phyloP scores from a whole-genome alignment of 2,113 vertebrate species.

The Parotia lawesii region DNA sequence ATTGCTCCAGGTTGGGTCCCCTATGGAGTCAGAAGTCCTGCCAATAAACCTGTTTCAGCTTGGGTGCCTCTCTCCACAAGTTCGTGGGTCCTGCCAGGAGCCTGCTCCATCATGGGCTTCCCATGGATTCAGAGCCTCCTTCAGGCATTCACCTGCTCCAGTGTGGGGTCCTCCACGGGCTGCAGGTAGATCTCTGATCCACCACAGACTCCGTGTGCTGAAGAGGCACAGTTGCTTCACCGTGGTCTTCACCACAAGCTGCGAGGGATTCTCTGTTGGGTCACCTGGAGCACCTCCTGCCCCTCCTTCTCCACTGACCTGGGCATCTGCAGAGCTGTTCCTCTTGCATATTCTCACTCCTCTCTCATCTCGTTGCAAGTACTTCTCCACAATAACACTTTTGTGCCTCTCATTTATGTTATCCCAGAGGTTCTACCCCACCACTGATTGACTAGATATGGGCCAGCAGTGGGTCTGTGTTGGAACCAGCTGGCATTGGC shows the following conservation, averaged over 20 bases:
- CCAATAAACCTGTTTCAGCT: not conserved
- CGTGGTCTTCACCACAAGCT: not conserved
- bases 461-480: not conserved
- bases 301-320: not conserved
- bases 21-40: not conserved
- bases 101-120: not conserved
- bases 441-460: not conserved
- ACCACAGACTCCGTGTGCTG: not conserved
- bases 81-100: accelerated
- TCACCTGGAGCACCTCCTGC: not conserved
- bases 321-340: not conserved
- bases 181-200: not conserved
- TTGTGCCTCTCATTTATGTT: not conserved
- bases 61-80: no score
- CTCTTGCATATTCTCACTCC: not conserved
- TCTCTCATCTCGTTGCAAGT: not conserved
- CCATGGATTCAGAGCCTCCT: not conserved
- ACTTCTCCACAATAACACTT: not conserved
- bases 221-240: not conserved
- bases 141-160: not conserved
- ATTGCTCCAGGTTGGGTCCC: not conserved
- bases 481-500: not conserved
- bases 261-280: not conserved
- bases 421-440: not conserved
- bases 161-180: not conserved